Base-by-base conservation (phyloP, 2,888 invertebrate genomes). In the Xylocampa areola region DNA sequence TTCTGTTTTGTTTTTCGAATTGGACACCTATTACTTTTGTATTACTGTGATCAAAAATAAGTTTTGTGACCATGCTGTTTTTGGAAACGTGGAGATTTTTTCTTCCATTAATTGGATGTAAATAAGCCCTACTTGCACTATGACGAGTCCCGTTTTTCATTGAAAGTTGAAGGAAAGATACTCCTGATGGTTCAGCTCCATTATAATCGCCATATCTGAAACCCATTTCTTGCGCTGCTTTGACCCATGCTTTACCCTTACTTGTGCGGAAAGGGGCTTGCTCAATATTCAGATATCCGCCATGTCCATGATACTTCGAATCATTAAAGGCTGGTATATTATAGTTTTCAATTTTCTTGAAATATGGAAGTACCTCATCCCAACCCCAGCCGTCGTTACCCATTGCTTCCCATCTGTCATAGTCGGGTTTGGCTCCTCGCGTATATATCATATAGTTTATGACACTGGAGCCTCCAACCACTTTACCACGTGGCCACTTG, bases 381-480 rank as follows among this genome's bases (percentile, higher is more conserved):
- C 95, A 97, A 43, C 96, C 95, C 97, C 97, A 97, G 0, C 96
- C 97, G 0, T 93, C 84, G 80, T 96, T 96, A 0, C 96, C 97
- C 76, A 95, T 81, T 0, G 90, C 90, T 8, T 95, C 95, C 98
- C 98, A 98, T 4, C 94, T 88, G 77, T 97, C 96, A 81, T 96
- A 98, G 79, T 98, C 97, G 3, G 92, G 86, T 0, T 94, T 93
- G 72, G 96, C 94, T 5, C 97, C 97, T 59, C 97, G 89, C 0
- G 96, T 96, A 76, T 96, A 97, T 75, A 96, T 95, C 97, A 98
- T 97, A 74, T 96, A 96, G 81, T 98, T 97, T 3, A 97, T 89
- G 0, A 96, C 96, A 58, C 96, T 96, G 2, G 96, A 96, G 2
- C 98, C 98, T 3, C 98, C 98, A 80, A 98, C 94, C 0, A 97